Evolutionary conservation across 2,888 invertebrate species (phyloP).

Genomic region (Harpalus rufipes): DNA sequence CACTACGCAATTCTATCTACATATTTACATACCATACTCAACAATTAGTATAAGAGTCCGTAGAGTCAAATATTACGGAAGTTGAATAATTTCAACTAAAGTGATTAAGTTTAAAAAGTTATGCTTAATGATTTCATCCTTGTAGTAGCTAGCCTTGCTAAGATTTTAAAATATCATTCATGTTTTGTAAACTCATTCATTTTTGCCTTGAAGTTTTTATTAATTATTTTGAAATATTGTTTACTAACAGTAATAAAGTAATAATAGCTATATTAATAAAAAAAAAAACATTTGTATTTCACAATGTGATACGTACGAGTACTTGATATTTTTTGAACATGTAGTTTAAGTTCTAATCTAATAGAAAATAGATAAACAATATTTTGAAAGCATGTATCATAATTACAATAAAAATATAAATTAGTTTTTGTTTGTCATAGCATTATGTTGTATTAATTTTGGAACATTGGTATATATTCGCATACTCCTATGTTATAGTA

Average conservation of each 20-base stretch:
- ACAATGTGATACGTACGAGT: no score
- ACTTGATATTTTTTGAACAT: no score
- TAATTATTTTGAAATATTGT: neutral
- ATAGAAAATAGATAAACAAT: no score
- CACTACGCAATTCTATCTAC: conserved; percentile 10
- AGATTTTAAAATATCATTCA: neutral
- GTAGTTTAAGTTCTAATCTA: no score
- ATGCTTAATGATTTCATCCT: neutral
- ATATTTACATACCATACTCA: conserved; percentile 1
- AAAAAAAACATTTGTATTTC: neutral
- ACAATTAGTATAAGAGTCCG: conserved; percentile 11
- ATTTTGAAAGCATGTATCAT: no score
- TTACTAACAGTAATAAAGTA: neutral
- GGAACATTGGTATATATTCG: no score
- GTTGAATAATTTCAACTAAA: neutral
- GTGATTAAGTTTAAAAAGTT: conserved; percentile 31
- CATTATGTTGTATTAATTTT: no score
- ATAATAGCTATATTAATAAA: neutral
- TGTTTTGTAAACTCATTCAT: conserved; percentile 10
- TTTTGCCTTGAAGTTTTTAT: conserved; percentile 7
- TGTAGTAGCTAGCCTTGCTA: neutral
- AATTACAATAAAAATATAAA: no score
- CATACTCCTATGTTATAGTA: no score
- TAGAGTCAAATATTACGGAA: conserved; percentile 24
- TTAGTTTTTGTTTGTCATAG: no score